These are phyloP conservation scores for Pentalonia nigronervosa DNA, from an alignment of 1,140 invertebrate genomes.

Conservation along the genomic window DNA sequence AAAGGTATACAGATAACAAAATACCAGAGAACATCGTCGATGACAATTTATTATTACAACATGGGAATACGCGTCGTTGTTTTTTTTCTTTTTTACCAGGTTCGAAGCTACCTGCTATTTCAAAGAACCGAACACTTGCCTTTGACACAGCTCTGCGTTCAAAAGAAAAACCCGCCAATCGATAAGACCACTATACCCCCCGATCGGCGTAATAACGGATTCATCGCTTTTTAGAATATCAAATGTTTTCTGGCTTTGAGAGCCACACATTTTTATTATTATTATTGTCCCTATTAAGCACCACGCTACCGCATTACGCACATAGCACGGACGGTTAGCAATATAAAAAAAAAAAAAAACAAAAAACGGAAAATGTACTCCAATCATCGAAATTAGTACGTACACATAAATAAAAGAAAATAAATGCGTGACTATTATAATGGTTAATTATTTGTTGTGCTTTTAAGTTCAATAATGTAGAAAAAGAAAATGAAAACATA, in stretches of 20 bases:
- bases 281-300: neutral
- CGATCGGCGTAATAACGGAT: neutral
- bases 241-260: neutral
- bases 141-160: neutral
- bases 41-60: neutral
- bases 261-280: neutral
- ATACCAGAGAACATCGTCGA: neutral
- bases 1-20: neutral
- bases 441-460: neutral
- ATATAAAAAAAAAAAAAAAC: neutral
- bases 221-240: constrained; percentile 10
- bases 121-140: neutral
- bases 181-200: neutral
- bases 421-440: neutral
- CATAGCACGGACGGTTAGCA: neutral
- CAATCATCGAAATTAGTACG: neutral
- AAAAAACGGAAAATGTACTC: neutral
- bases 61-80: neutral
- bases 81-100: neutral
- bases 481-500: neutral
- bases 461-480: neutral
- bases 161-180: neutral
- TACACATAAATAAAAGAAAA: neutral
- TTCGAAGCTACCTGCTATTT: neutral
- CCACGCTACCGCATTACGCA: neutral